Evolutionary conservation across 2,888 invertebrate species (phyloP).

Genomic region (Melangyna quadrimaculata): DNA sequence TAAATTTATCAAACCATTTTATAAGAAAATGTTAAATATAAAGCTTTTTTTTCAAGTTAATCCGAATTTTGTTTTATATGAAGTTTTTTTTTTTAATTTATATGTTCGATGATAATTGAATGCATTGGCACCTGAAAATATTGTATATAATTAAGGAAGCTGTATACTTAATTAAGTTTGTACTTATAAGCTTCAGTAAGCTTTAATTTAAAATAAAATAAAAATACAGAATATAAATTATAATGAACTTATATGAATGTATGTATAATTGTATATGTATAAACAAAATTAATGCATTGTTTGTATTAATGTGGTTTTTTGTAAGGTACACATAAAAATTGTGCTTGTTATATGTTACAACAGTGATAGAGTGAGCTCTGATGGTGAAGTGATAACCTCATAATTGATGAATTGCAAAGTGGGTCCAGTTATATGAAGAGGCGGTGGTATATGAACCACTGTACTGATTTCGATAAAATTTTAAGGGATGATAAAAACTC

Average conservation of each 20-base stretch:
- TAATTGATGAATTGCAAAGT: too few species aligned
- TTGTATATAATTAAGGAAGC: constrained; percentile 11
- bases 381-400: too few species aligned
- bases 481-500: too few species aligned
- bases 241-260: neutral
- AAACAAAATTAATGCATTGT: too few species aligned
- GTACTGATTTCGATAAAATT: too few species aligned
- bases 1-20: neutral
- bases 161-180: constrained; percentile 23
- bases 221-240: neutral
- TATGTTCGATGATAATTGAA: neutral
- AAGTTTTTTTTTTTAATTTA: neutral
- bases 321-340: too few species aligned
- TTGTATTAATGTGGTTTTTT: too few species aligned
- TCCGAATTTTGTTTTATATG: neutral
- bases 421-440: too few species aligned
- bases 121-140: constrained; percentile 1
- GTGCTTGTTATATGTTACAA: too few species aligned
- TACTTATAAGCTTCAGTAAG: neutral
- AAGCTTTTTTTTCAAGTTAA: neutral
- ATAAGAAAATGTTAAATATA: neutral
- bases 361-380: too few species aligned
- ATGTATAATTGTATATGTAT: too few species aligned
- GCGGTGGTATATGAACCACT: too few species aligned
- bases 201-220: neutral